Conservation (phyloP, 1,140 invertebrate genomes). For the Philopotamus ludificatus region DNA sequence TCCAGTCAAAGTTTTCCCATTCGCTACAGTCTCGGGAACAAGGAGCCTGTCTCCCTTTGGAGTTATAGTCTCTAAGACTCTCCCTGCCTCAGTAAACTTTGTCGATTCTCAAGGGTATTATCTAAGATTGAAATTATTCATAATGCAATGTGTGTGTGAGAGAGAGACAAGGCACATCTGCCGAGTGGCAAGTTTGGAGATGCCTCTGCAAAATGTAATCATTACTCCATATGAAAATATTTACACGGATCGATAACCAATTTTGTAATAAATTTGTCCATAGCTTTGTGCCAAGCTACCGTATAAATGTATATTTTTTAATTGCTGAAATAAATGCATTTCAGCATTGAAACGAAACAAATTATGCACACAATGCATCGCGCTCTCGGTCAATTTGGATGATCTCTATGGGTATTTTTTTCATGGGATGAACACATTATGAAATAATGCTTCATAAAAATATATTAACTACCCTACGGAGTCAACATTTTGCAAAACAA, state of each 20-base stretch:
- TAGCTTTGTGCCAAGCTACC: neutral
- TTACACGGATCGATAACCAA: neutral
- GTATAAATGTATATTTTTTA: neutral
- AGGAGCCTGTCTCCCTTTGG: conserved; percentile 19
- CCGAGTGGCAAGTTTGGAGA: neutral
- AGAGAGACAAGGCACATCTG: neutral
- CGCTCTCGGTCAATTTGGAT: neutral
- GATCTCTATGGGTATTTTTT: neutral
- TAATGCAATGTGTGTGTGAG: conserved; percentile 32
- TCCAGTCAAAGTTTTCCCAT: conserved; percentile 12
- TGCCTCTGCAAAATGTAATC: neutral
- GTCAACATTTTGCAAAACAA: conserved; percentile 24
- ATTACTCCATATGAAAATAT: neutral
- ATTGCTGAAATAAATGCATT: too few relatives aligned
- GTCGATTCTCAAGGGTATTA: conserved; percentile 41
- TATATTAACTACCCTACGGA: conserved; percentile 1
- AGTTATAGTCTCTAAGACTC: conserved; percentile 25
- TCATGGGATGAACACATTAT: too few relatives aligned
- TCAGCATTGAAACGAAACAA: neutral
- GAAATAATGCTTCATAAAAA: too few relatives aligned
- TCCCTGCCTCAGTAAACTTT: conserved; percentile 33
- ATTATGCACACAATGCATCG: neutral
- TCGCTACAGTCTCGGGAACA: conserved; percentile 17
- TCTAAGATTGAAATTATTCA: conserved; percentile 43
- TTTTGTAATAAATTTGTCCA: neutral